phyloP scores from a whole-genome alignment of 2,888 invertebrate genomes.

The Tenthredo amoena region DNA sequence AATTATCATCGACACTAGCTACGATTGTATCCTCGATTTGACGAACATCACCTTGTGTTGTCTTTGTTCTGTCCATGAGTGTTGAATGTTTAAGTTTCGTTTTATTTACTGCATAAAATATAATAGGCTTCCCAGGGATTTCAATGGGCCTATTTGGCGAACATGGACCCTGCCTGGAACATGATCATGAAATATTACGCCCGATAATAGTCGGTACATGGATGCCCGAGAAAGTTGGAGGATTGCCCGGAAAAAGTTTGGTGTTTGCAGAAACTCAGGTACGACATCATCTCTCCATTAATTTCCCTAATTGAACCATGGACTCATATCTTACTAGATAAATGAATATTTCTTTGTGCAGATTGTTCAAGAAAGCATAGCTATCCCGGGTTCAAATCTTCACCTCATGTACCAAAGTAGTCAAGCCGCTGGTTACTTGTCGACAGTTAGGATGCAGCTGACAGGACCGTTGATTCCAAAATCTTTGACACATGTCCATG shows the following conservation, averaged over 20 bases:
- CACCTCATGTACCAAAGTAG: conserved; percentile 98
- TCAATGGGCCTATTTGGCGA: conserved; percentile 80
- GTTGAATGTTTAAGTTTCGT: conserved; percentile 66
- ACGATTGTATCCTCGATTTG: neutral
- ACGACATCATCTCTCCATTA: conserved; percentile 55
- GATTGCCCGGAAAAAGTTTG: conserved; percentile 89
- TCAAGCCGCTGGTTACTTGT: conserved; percentile 95
- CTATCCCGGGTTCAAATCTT: conserved; percentile 95
- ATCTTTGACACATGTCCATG: conserved; percentile 92
- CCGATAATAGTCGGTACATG: conserved; percentile 95
- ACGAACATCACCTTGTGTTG: conserved; percentile 60
- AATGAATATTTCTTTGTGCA: conserved; percentile 73
- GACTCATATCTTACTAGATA: neutral
- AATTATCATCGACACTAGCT: neutral
- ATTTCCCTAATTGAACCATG: neutral
- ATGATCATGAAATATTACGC: conserved; percentile 91
- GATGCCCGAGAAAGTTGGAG: conserved; percentile 93
- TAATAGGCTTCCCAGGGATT: conserved; percentile 80
- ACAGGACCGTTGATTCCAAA: conserved; percentile 90
- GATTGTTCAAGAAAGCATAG: conserved; percentile 98
- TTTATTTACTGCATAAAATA: conserved; percentile 65
- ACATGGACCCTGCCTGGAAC: conserved; percentile 87
- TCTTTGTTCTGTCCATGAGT: conserved; percentile 71
- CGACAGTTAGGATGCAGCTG: conserved; percentile 94
- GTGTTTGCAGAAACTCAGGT: conserved; percentile 96